Evolutionary conservation across 2,888 invertebrate genomes (phyloP).

Genomic region (Ephialtes manifestator): DNA sequence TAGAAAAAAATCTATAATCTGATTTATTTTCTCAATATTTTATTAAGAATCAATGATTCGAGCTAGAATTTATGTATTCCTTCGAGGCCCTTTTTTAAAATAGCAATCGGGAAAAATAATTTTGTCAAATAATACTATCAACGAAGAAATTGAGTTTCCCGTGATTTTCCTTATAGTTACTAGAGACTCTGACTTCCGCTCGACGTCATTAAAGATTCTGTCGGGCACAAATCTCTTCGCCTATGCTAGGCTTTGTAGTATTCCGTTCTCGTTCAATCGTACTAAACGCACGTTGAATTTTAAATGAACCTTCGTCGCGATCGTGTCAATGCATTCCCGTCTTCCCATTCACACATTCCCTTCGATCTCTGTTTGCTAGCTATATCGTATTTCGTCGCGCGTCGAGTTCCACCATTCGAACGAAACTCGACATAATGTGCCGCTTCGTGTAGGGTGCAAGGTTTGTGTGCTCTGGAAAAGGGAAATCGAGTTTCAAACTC

Average conservation of each 20-base stretch:
- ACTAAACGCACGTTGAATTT: constrained; percentile 66
- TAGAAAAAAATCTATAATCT: too few relatives aligned
- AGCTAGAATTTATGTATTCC: too few relatives aligned
- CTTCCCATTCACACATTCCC: constrained; percentile 53
- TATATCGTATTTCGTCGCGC: constrained; percentile 63
- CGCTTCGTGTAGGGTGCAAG: constrained; percentile 20
- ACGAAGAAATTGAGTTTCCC: constrained; percentile 19
- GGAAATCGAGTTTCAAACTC: constrained; percentile 41
- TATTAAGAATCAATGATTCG: too few relatives aligned
- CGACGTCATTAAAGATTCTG: constrained; percentile 55
- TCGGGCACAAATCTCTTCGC: constrained; percentile 46
- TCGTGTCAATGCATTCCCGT: constrained; percentile 70
- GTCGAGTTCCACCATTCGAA: constrained; percentile 57
- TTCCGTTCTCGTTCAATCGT: constrained; percentile 64
- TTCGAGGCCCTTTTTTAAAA: too few relatives aligned
- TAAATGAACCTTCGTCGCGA: constrained; percentile 63
- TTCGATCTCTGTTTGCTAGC: constrained; percentile 57
- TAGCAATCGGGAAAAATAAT: background rate
- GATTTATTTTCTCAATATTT: too few relatives aligned
- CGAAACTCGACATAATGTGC: constrained; percentile 51
- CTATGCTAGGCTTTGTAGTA: constrained; percentile 51
- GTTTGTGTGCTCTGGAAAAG: constrained; percentile 41
- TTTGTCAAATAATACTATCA: background rate
- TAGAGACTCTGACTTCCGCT: constrained; percentile 55
- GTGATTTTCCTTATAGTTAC: constrained; percentile 43